phyloP scores from a whole-genome alignment of 1,140 invertebrate genomes.

The Atta texana region DNA sequence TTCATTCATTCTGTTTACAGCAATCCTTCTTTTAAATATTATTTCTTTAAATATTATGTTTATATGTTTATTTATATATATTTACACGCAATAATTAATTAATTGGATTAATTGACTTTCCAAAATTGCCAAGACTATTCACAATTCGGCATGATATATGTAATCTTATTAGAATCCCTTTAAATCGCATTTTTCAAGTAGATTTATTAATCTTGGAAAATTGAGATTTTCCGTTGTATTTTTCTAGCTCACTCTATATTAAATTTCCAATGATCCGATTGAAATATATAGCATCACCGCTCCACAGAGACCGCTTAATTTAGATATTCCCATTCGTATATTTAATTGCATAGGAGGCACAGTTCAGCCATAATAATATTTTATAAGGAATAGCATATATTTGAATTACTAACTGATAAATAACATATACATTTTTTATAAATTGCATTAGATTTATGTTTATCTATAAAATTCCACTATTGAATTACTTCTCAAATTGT shows the following conservation, averaged over 20 bases:
- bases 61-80: too few relatives aligned
- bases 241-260: conserved; percentile 5
- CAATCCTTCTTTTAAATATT: background rate
- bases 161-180: background rate
- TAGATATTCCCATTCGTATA: conserved; percentile 30
- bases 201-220: conserved; percentile 38
- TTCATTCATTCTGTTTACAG: background rate
- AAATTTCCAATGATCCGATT: conserved; percentile 47
- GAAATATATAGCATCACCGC: conserved; percentile 30
- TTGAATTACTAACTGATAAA: background rate
- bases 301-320: background rate
- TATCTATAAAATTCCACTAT: background rate
- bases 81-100: background rate
- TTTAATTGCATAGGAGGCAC: conserved; percentile 33
- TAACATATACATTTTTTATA: conserved; percentile 9
- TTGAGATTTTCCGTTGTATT: background rate
- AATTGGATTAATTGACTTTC: background rate
- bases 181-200: conserved; percentile 23
- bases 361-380: conserved; percentile 30
- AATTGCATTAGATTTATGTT: background rate
- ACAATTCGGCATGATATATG: background rate
- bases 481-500: background rate
- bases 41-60: background rate
- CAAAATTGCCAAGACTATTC: background rate
- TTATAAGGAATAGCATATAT: conserved; percentile 24